A percentile compares a stretch with the other conserved stretches of the same genome.
Conservation (phyloP, 2,797 vertebrate species). For the Mionectes olivaceus region DNA sequence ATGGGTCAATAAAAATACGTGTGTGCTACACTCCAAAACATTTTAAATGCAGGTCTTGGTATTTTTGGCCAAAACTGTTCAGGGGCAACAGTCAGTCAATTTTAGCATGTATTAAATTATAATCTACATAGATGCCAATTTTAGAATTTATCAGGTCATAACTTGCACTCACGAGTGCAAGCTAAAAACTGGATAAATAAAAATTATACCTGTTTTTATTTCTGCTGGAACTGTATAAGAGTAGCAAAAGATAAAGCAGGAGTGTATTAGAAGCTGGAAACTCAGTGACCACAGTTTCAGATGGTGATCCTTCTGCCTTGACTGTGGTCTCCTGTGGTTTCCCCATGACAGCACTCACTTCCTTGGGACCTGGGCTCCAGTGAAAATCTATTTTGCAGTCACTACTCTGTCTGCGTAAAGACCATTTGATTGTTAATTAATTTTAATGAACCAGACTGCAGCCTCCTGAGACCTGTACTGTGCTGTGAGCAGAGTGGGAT, state of each 20-base stretch:
- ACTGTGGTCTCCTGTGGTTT: constrained; percentile 28
- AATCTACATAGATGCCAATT: constrained; percentile 60
- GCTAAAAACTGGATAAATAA: constrained; percentile 53
- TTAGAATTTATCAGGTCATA: constrained; percentile 35
- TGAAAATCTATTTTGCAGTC: background rate
- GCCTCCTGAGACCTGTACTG: background rate
- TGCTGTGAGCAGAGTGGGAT: background rate
- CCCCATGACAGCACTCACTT: background rate
- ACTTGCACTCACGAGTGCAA: constrained; percentile 14
- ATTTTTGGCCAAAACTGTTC: constrained; percentile 16
- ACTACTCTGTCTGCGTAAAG: background rate
- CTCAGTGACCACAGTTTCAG: constrained; percentile 10
- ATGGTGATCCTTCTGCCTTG: constrained; percentile 26
- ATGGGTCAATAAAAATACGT: constrained; percentile 19
- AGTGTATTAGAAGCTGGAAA: constrained; percentile 46
- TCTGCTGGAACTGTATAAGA: constrained; percentile 47
- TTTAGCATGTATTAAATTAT: constrained; percentile 64
- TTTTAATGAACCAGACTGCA: background rate
- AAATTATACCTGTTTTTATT: constrained; percentile 66
- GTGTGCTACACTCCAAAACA: constrained; percentile 15
- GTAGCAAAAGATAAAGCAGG: constrained; percentile 23
- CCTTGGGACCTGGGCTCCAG: background rate
- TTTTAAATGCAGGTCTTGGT: constrained; percentile 63
- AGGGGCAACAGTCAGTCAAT: constrained; percentile 28
- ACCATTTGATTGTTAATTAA: background rate